Evolutionary conservation across 2,113 vertebrate genomes (phyloP), one percentile per base, ranked within the genome.

Genomic region (Penelope pileata): DNA sequence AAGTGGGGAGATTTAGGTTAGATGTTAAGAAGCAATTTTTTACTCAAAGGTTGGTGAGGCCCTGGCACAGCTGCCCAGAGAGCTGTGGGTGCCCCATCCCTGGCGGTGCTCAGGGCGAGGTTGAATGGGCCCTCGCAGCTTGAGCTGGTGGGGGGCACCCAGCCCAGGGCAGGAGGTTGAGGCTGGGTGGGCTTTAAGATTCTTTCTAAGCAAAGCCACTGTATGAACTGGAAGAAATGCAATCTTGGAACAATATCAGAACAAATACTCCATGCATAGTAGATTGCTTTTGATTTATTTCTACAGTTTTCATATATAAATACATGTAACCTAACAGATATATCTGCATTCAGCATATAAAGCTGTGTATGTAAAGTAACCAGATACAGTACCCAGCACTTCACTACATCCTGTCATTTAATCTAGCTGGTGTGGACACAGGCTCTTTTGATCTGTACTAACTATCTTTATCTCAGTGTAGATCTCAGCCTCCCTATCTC

Each of bases 401-500:
- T 93, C 47, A 94, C 79, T 92, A 96, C 93, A 97, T 97, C 97
- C 97, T 98, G 97, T 88, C 88, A 96, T 93, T 97, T 95, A 96
- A 97, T 97, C 96, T 76, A 81, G 72, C 16, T 97, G 95, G 95
- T 91, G 95, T 68, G 73, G 80, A 51, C 78, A 77, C 48, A 83
- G 87, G 75, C 80, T 68, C 93, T 97, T 98, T 97, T 98, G 96
- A 97, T 98, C 94, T 97, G 30, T 87, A 81, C 50, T 89, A 96
- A 79, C 81, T 85, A 92, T 68, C 87, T 83, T 96, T 96, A 98
- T 98, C 97, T 97, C 90, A 86, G 38, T 47, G 86, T 47, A 83
- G 81, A 98, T 98, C 97, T 98, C 95, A 93, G 85, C 74, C 75
- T 94, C 72, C 70, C 93, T 97, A 97, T 95, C 97, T 96, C 88